Base-by-base conservation (phyloP, 2,888 invertebrate species). In the Rhamnusium bicolor region DNA sequence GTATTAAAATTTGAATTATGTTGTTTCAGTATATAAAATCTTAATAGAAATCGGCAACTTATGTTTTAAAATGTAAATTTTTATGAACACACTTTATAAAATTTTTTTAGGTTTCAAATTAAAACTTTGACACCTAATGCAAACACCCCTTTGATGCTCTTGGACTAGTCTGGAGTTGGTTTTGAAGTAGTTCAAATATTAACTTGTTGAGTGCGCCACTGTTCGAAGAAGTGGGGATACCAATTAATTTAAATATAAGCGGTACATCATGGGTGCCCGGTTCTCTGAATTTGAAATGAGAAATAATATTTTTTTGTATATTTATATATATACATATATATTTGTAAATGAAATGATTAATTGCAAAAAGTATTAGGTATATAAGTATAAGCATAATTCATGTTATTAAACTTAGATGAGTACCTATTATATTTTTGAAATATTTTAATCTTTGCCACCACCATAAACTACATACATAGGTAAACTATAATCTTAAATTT, bases 131-230 rank as follows among this genome's bases (percentile, higher is more conserved):
- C 78, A 75, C 71, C 71, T 73, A 66, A 69, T 40, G 66, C 54
- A 54, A 68, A 75, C 76, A 73, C 75, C 79, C 81, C 81, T 77
- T 46, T 12, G 1, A 18, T 40, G 21, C 18, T 10, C 71, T 49
- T 80, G 74, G 75, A 76, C 72, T 68, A 53, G 72, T 61, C 81
- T 66, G 32, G 12, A 58, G 72, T 69, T 76, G 75, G 74, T 76
- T 77, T 80, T 68, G 68, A 63, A 53, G 58, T 76, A 76, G 69
- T 78, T 76, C 71, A 32, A 66, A 66, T 54, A 54, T 46, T 69
- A 58, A 61, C 61, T 68, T 62, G 54, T 72, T 68, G 79, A 71
- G 75, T 75, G 78, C 80, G 78, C 79, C 72, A 70, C 68, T 63
- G 27, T 60, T 12, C n/a, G 12, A 2, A 40, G 40, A 40, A 40